Evolutionary conservation across 2,797 vertebrate genomes (phyloP).

Genomic region (Phrynocephalus forsythii): DNA sequence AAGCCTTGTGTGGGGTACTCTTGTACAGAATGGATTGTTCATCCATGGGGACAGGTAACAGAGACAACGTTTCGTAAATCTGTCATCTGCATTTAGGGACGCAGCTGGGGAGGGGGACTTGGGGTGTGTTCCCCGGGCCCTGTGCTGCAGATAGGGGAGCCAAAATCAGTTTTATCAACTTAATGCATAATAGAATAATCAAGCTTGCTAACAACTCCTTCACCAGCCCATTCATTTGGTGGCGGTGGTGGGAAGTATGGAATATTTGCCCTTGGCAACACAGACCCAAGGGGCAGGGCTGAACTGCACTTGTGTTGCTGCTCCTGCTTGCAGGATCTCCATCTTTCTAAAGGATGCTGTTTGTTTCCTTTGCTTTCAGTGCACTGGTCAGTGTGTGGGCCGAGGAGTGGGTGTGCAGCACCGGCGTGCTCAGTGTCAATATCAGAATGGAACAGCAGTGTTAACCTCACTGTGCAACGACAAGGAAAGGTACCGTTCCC

Average conservation of each 20-base stretch:
- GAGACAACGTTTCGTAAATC: neutral
- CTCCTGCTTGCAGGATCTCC: neutral
- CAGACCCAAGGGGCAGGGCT: too few relatives aligned
- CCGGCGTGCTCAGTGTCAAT: slow-evolving; percentile 78
- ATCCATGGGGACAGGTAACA: slow-evolving; percentile 80
- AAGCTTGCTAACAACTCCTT: too few relatives aligned
- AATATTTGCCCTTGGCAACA: too few relatives aligned
- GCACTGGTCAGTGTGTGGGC: slow-evolving; percentile 82
- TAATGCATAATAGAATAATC: too few relatives aligned
- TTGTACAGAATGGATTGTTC: slow-evolving; percentile 74
- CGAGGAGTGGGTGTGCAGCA: slow-evolving; percentile 76
- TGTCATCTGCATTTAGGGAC: neutral
- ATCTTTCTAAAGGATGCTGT: neutral
- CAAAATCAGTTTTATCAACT: too few relatives aligned
- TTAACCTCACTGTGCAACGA: slow-evolving; percentile 77
- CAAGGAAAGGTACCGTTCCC: slow-evolving; percentile 80
- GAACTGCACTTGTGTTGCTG: neutral
- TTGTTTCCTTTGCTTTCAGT: slow-evolving; percentile 76
- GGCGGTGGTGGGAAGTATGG: too few relatives aligned
- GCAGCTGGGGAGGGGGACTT: too few relatives aligned
- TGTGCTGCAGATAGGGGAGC: too few relatives aligned
- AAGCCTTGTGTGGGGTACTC: slow-evolving; percentile 75
- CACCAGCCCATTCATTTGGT: too few relatives aligned
- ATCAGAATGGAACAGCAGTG: slow-evolving; percentile 77
- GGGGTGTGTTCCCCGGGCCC: too few relatives aligned